Base-by-base conservation (phyloP, 2,888 invertebrate genomes). In the Lepidochrysops patricia region DNA sequence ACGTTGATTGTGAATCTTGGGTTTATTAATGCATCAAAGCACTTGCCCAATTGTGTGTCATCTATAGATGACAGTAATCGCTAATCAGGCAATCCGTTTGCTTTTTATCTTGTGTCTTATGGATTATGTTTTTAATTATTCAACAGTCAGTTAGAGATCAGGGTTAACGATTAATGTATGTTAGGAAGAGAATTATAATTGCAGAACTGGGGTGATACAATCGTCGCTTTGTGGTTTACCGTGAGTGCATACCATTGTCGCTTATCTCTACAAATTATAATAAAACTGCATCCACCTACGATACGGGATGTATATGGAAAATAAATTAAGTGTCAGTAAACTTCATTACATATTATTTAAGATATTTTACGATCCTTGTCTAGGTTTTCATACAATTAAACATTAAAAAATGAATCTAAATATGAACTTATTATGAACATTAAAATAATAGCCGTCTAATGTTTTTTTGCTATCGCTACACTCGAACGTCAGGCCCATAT, bases 401-500 rank as follows among this genome's bases (percentile, higher is more conserved):
- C n/a, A n/a, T n/a, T n/a, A n/a, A n/a, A n/a, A n/a, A n/a, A n/a
- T n/a, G n/a, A n/a, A n/a, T n/a, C n/a, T n/a, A n/a, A n/a, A n/a
- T n/a, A n/a, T n/a, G n/a, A n/a, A n/a, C n/a, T n/a, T n/a, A n/a
- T n/a, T n/a, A 13, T 35, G 5, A 35, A 35, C n/a, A 35, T 15
- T 29, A 29, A 29, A 29, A 9, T 29, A 5, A 9, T 29, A 29
- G n/a, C 6, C 9, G 29, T 7, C 29, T 29, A 37, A 37, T 37
- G 37, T 48, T 58, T 60, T 60, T 62, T 48, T 68, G 66, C 68
- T 63, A 59, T 63, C 69, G 57, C 57, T 71, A 63, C 67, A 37
- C 4, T 15, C 59, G 54, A 65, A 65, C 68, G 66, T 67, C 70
- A 68, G 68, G 67, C 65, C 58, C 67, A 66, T 74, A 74, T 74